A percentile compares a stretch with the other conserved stretches of the same genome.
phyloP scores from a whole-genome alignment of 2,797 vertebrate species.

The Sebastolobus altivelis region DNA sequence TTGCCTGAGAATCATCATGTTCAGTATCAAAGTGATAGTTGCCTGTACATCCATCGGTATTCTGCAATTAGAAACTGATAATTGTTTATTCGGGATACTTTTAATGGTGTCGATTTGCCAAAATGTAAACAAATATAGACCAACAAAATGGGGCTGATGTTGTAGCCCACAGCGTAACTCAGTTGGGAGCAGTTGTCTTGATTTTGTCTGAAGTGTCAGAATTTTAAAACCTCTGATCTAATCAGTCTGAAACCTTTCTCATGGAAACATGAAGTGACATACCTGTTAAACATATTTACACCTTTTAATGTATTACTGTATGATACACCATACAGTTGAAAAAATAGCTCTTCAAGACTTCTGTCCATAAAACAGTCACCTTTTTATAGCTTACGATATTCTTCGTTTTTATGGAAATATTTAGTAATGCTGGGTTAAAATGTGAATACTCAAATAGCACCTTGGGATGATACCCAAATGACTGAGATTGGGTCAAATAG shows the following conservation, averaged over 20 bases:
- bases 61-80: background rate
- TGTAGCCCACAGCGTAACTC: background rate
- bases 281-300: background rate
- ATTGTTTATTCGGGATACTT: background rate
- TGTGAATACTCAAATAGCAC: slow-evolving; percentile 5
- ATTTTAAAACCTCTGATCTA: background rate
- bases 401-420: slow-evolving; percentile 4
- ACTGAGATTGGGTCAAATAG: slow-evolving; percentile 28
- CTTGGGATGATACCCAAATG: slow-evolving; percentile 6
- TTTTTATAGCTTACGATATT: background rate
- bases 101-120: background rate
- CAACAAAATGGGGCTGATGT: background rate
- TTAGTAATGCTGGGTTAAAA: background rate
- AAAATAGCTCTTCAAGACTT: background rate
- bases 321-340: background rate
- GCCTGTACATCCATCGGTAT: background rate
- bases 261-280: background rate
- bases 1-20: background rate
- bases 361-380: background rate
- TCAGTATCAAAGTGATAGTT: background rate
- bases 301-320: background rate
- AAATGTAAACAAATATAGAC: background rate
- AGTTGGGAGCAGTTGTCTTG: background rate
- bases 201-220: background rate
- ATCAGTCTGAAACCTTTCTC: background rate